Base-by-base conservation (phyloP, 2,888 invertebrate genomes). In the Scaptodrosophila latifasciaeformis region DNA sequence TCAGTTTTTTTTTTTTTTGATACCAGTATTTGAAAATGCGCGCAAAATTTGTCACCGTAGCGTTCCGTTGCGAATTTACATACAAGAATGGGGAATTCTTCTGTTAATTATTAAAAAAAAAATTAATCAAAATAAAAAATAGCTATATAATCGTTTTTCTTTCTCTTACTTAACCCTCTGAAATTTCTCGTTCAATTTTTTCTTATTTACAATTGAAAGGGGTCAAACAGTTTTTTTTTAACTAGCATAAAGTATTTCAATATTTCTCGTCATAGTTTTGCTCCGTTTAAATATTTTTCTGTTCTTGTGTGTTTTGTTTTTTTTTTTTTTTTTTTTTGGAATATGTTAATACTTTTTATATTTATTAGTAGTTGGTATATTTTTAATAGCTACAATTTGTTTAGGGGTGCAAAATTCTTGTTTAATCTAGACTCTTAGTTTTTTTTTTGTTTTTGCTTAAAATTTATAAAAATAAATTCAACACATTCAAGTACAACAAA, bases 401-500 rank as follows among this genome's bases (percentile, higher is more conserved):
- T 5, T 54, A 52, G 55, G 53, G 49, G 56, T 67, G 67, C 72
- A 53, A 54, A 54, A 57, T 59, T 72, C 60, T 53, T n/a, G n/a
- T n/a, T n/a, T n/a, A n/a, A n/a, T n/a, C n/a, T n/a, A n/a, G n/a
- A n/a, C n/a, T n/a, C n/a, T n/a, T n/a, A n/a, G n/a, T n/a, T n/a
- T n/a, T n/a, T 62, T n/a, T n/a, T n/a, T 53, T 45, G 18, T 56
- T 62, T 63, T 67, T 59, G 67, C 52, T 67, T 69, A n/a, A n/a
- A n/a, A n/a, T 49, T 54, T 66, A 80, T 69, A 83, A 76, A 76
- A 76, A 76, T 78, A 76, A 76, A 76, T 71, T 81, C 66, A 81
- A 81, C 81, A 76, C 80, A 76, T 75, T 79, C 79, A 81, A 81
- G 61, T 76, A 76, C 79, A 81, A 76, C 81, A 81, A 79, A 81